phyloP scores from a whole-genome alignment of 2,797 vertebrate genomes.

The Galago senegalensis region DNA sequence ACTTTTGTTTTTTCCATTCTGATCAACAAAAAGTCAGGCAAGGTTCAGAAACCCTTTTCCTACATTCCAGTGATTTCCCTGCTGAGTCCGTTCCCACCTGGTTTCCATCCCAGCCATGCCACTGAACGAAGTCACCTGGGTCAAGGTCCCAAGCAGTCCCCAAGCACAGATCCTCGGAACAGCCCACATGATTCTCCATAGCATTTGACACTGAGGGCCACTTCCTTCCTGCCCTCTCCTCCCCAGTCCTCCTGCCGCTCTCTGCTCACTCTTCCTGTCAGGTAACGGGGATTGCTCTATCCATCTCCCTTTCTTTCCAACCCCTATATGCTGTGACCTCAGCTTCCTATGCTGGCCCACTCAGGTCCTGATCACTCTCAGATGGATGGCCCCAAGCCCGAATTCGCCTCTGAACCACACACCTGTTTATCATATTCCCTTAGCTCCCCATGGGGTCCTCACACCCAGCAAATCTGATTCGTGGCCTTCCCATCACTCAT shows the following conservation, averaged over 20 bases:
- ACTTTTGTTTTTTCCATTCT: not conserved
- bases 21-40: not conserved
- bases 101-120: not conserved
- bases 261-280: not conserved
- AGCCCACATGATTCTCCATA: not conserved
- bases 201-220: accelerated
- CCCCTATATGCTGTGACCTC: not conserved
- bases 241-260: not conserved
- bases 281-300: too few relatives aligned
- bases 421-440: not conserved
- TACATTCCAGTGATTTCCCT: not conserved
- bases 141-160: accelerated
- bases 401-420: not conserved
- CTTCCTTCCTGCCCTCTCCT: accelerated
- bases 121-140: accelerated
- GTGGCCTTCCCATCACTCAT: accelerated
- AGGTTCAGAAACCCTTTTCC: not conserved
- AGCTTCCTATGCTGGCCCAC: not conserved
- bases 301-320: not conserved
- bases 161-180: not conserved
- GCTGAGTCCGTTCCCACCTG: not conserved
- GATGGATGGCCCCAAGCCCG: accelerated
- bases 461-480: accelerated
- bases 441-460: accelerated
- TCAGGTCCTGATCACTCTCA: not conserved